Base-by-base conservation (phyloP, 2,888 invertebrate species). In the Torymus tubicola region DNA sequence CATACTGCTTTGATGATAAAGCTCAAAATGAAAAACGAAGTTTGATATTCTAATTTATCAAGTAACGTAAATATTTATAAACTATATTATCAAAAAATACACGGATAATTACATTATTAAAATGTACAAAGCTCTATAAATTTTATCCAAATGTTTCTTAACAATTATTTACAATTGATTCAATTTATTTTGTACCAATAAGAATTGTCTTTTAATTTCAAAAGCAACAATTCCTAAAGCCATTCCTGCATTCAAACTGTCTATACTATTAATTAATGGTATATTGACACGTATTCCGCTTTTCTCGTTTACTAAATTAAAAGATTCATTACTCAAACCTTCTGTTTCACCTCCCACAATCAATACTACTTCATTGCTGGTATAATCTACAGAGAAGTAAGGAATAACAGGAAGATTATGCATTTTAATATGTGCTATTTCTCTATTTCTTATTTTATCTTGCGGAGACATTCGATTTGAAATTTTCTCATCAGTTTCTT, bases 341-440 rank as follows among this genome's bases (percentile, higher is more conserved):
- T 95, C 94, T 10, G 97, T 97, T 91, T 98, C 98, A 11, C 98
- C 98, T 14, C 98, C 97, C 84, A 98, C 92, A 55, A 98, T 92
- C 4, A 98, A 89, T 52, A 95, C 93, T 50, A 94, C 92, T 42
- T 92, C 90, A 68, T 91, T 88, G 42, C 90, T 86, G 1, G 91
- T 87, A 89, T 93, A 95, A 85, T 94, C 92, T 0, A 94, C 89
- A 70, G 93, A 88, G 87, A 93, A 94, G 88, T 96, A 96, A 53
- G 95, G 94, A 65, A 93, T 81, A 53, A 93, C 88, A 31, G 94
- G 94, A 78, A 95, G 87, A 64, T 87, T 71, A 18, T 79, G 60
- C 16, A 83, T 60, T 81, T 16, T 86, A 58, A 2, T 18, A 67
- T 24, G 13, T 64, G 13, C 42, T 13, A 18, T 16, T 16, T n/a